Evolutionary conservation across 2,888 invertebrate genomes (phyloP).

Genomic region (Eupithecia subfuscata): DNA sequence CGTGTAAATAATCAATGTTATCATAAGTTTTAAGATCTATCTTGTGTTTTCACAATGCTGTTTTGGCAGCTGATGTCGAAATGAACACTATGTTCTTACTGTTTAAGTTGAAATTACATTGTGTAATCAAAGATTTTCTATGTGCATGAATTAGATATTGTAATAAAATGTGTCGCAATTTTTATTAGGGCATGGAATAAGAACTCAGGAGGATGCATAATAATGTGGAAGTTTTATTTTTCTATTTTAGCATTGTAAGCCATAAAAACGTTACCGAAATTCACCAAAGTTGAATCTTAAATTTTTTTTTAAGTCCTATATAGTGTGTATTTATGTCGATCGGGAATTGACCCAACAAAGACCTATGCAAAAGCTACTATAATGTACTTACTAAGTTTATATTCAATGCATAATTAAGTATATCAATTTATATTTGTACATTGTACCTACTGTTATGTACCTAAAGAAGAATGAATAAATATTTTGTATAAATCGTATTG

Average conservation of each 20-base stretch:
- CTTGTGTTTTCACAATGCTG: conserved; percentile 23
- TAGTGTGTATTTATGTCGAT: neutral
- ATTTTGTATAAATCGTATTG: conserved; percentile 37
- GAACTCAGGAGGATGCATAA: neutral
- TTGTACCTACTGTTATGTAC: no score
- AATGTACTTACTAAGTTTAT: conserved; percentile 17
- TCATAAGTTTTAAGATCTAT: conserved; percentile 39
- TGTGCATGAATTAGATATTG: conserved; percentile 24
- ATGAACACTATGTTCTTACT: conserved; percentile 24
- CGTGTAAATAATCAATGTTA: conserved; percentile 39
- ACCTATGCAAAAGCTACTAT: neutral
- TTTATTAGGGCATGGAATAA: conserved; percentile 1
- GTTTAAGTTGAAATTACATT: conserved; percentile 31
- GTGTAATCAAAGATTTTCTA: conserved; percentile 26
- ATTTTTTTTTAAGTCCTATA: neutral
- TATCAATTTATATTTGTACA: neutral
- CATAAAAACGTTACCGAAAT: conserved; percentile 14
- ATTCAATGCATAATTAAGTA: conserved; percentile 3
- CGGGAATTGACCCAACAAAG: neutral
- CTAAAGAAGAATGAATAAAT: conserved; percentile 24
- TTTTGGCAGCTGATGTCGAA: conserved; percentile 33
- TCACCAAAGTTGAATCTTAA: conserved; percentile 28
- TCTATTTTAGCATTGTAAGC: neutral
- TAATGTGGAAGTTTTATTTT: neutral
- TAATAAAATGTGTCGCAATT: conserved; percentile 15